Base-by-base conservation (phyloP, 2,113 vertebrate genomes). In the Planiliza haematocheilus region DNA sequence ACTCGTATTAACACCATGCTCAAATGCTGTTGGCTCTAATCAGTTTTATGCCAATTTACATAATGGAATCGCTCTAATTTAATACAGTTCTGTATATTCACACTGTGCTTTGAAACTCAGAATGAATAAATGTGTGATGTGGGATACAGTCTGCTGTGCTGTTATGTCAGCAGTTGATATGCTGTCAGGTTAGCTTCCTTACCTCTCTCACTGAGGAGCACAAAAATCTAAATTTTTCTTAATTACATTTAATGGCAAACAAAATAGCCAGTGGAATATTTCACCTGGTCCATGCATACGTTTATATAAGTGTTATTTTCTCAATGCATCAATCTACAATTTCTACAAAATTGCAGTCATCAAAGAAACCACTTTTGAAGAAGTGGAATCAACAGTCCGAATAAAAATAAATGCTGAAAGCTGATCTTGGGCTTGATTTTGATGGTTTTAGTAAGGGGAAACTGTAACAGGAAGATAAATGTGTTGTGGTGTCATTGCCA, bases 401-500 rank as follows among this genome's bases (percentile, higher is more conserved):
- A 30, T 3, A 3, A 30, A 30, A 30, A 30, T 30, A 14, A 42
- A 24, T 36, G 20, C 9, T 64, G 51, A 45, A 20, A n/a, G 56
- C 34, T 30, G 24, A 30, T 5, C 5, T 30, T 30, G 24, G 5
- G 24, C 24, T 30, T 30, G 24, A 30, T 30, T 30, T 30, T 30
- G 24, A 24, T 36, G 20, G 7, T 69, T 57, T 51, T 30, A 17
- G 56, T 38, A n/a, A 13, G 5, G 9, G 41, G 51, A 49, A n/a
- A 52, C 4, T 70, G 18, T 39, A 71, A 62, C 11, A 48, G 12
- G 10, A 30, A 68, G n/a, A n/a, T 16, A 66, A 41, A 53, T 36
- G 21, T 56, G 11, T 21, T 17, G 42, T 24, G 37, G 24, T 30
- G 2, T 30, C 52, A 51, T 42, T 53, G 18, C 55, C n/a, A 45